phyloP scores from a whole-genome alignment of 2,888 invertebrate species.

The Caenorhabditis afra region DNA sequence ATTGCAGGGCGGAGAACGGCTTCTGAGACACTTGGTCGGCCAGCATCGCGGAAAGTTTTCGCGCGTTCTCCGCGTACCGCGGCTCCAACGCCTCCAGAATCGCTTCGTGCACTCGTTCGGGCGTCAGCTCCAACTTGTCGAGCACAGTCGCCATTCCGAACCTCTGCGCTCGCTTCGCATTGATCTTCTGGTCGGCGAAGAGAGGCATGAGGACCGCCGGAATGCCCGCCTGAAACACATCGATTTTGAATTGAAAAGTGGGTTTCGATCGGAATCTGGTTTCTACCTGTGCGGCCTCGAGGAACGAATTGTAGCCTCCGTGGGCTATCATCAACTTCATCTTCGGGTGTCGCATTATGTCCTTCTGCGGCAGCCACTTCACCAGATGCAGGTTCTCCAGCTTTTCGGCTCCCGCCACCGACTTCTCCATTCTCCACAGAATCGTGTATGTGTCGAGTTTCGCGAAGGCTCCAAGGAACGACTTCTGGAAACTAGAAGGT shows the following conservation, averaged over 20 bases:
- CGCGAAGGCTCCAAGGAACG: constrained; percentile 77
- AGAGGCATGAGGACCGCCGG: constrained; percentile 79
- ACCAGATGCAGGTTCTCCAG: constrained; percentile 74
- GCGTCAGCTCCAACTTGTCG: constrained; percentile 74
- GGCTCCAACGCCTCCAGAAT: constrained; percentile 62
- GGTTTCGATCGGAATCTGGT: no score
- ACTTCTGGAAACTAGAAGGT: constrained; percentile 60
- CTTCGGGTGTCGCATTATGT: constrained; percentile 77
- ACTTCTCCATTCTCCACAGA: constrained; percentile 79
- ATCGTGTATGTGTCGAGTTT: constrained; percentile 73
- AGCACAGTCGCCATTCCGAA: constrained; percentile 75
- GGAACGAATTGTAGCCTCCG: constrained; percentile 79
- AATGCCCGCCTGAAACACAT: constrained; percentile 69
- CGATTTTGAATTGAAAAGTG: no score
- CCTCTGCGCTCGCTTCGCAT: constrained; percentile 75
- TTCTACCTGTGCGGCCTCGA: constrained; percentile 77
- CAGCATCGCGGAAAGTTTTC: constrained; percentile 75
- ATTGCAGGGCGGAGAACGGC: constrained; percentile 64
- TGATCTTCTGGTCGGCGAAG: constrained; percentile 80
- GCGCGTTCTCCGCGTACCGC: constrained; percentile 68
- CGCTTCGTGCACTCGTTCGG: constrained; percentile 70
- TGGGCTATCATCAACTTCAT: constrained; percentile 78
- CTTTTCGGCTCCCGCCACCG: constrained; percentile 66
- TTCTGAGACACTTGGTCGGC: constrained; percentile 68
- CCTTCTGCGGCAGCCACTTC: constrained; percentile 79